Conservation (phyloP, 2,113 vertebrate species). For the Delphinus delphis region DNA sequence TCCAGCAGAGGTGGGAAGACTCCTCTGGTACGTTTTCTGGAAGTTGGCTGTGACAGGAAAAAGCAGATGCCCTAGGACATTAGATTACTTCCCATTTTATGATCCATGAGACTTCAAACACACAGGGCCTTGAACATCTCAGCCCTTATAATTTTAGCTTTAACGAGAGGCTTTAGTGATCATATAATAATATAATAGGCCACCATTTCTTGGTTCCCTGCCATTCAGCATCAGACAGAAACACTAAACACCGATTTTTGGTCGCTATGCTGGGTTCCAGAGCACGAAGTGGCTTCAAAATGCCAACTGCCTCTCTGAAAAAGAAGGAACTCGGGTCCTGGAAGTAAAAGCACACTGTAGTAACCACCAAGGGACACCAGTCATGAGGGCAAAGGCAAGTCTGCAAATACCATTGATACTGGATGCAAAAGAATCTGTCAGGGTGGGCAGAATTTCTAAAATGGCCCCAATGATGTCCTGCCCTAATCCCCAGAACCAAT, state of each 20-base stretch:
- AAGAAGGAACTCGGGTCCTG: neutral
- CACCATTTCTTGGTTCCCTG: neutral
- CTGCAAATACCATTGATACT: neutral
- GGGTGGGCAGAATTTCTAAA: neutral
- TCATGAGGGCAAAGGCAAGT: neutral
- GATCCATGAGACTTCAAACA: neutral
- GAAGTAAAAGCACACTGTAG: neutral
- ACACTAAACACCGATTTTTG: constrained; percentile 14
- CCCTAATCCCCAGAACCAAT: neutral
- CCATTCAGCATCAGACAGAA: constrained; percentile 11
- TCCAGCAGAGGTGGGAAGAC: neutral
- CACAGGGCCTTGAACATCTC: neutral
- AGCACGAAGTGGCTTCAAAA: neutral
- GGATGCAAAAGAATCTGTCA: neutral
- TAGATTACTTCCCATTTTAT: neutral
- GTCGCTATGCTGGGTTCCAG: neutral
- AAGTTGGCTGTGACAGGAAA: neutral
- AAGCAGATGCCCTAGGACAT: neutral
- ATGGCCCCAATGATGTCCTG: neutral
- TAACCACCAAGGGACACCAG: neutral
- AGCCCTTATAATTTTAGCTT: neutral
- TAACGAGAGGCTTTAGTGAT: constrained; percentile 35
- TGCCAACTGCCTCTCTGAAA: neutral
- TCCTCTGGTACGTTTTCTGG: fast-evolving
- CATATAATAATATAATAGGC: neutral